Evolutionary conservation across 1,140 invertebrate genomes (phyloP), one percentile per base, ranked within the genome.

Genomic region (Drosophila ogumai): DNA sequence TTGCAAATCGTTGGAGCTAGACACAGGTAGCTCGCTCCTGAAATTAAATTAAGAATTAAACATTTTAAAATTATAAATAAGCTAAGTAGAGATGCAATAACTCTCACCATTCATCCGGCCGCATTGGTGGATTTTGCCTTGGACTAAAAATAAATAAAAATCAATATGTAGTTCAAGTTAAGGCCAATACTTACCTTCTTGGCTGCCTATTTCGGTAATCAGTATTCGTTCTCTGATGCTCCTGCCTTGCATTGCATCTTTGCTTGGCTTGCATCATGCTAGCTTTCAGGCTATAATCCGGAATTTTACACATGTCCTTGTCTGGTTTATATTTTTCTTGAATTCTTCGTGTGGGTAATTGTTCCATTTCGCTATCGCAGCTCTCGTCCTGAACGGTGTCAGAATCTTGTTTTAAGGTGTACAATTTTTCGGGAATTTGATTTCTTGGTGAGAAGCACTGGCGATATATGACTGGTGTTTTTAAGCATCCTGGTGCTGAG

Each of bases 371-470:
- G 25, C 32, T 57, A 8, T 31, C 36, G 34, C 34, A 32, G n/a
- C 52, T 40, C 15, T 40, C 36, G 13, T 63, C 50, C 22, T 63
- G 32, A 19, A 40, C 19, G 10, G 31, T 59, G n/a, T 59, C 15
- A 6, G 54, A 2, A 22, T 13, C 2, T 15, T 36, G 17, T 10
- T 32, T 22, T 54, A 52, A 22, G 12, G 12, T 19, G 6, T 17
- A 3, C 17, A 19, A 13, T 8, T 52, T 34, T 8, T 12, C 13
- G 10, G 17, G 50, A 0, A 8, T 22, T 36, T 9, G 32, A 54
- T 36, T 54, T 36, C 19, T 54, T 15, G 4, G 50, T 9, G 32
- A 22, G 1, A 36, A 9, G 32, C 7, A 15, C 2, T n/a, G 50
- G 3, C 32, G 7, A 22, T 36, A 9, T 22, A 36, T 2, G 17